Percentiles rank a stretch among this genome's conserved stretches.
Conservation (phyloP, 2,113 vertebrate genomes). For the Equus przewalskii region DNA sequence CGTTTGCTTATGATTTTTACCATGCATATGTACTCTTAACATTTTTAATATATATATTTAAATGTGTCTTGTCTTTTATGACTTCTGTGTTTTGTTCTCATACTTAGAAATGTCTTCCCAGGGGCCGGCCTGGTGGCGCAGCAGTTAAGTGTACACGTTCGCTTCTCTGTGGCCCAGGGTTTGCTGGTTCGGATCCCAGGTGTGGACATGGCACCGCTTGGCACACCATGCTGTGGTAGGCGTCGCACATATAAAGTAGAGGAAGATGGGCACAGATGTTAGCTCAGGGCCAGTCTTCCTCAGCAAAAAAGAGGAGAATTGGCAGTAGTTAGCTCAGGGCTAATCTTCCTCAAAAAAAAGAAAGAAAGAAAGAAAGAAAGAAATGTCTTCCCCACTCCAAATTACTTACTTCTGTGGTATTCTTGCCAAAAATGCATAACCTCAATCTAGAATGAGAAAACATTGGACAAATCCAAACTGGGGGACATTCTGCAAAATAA, state of each 20-base stretch:
- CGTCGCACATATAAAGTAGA: too few relatives aligned
- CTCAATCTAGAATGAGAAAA: not conserved
- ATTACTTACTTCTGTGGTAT: not conserved
- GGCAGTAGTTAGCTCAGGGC: too few relatives aligned
- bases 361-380: not conserved
- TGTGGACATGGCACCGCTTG: too few relatives aligned
- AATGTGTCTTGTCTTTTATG: conserved; percentile 1
- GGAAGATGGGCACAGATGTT: too few relatives aligned
- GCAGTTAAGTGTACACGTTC: too few relatives aligned
- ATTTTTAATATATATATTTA: not conserved
- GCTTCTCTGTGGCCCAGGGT: too few relatives aligned
- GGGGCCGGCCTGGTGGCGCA: too few relatives aligned
- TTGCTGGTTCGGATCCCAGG: too few relatives aligned
- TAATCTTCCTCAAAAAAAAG: too few relatives aligned
- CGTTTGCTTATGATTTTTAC: not conserved
- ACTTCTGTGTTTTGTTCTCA: conserved; percentile 7
- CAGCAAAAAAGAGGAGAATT: too few relatives aligned
- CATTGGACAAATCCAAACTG: not conserved
- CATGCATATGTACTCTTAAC: not conserved
- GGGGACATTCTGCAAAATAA: not conserved
- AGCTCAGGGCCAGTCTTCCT: too few relatives aligned
- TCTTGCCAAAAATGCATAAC: not conserved
- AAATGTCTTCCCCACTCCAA: not conserved
- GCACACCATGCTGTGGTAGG: too few relatives aligned
- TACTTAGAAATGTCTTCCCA: not conserved